Percentiles rank a stretch among this genome's conserved stretches.
These are phyloP conservation scores for Petrophora chlorosata DNA, from an alignment of 2,888 invertebrate genomes.

Conservation along the genomic window DNA sequence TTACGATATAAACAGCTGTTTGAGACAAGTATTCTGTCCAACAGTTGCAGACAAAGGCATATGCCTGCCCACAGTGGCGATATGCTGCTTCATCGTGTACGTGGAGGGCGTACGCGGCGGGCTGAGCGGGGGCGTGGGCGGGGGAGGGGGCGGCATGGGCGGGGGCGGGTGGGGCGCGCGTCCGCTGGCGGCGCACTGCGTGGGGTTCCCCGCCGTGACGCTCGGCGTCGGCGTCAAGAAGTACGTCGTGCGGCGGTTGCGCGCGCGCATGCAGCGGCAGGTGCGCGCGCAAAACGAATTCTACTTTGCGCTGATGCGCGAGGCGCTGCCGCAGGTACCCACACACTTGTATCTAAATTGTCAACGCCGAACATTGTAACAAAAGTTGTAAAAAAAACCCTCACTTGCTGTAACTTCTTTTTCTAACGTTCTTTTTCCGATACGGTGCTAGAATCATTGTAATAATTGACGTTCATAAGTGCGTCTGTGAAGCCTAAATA, in stretches of 20 bases:
- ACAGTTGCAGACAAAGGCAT: constrained; percentile 91
- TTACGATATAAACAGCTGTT: background rate
- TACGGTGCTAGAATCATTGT: no score
- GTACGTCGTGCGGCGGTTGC: constrained; percentile 94
- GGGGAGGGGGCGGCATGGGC: constrained; percentile 95
- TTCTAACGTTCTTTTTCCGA: no score
- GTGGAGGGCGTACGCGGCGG: constrained; percentile 94
- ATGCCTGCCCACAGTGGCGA: constrained; percentile 95
- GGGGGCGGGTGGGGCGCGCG: constrained; percentile 94
- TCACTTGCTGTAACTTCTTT: no score
- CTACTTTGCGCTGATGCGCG: constrained; percentile 95
- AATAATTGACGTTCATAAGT: no score
- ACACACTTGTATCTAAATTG: background rate
- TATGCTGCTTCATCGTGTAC: constrained; percentile 97
- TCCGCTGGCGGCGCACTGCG: constrained; percentile 98
- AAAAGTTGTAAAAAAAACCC: no score
- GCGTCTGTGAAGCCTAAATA: no score
- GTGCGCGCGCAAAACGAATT: constrained; percentile 98
- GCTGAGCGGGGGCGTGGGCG: constrained; percentile 85
- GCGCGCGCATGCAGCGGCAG: constrained; percentile 95
- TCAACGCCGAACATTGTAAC: no score
- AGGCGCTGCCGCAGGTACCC: constrained; percentile 87
- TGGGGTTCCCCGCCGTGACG: constrained; percentile 95
- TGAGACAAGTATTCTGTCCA: constrained; percentile 17
- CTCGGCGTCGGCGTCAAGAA: constrained; percentile 98